phyloP scores from a whole-genome alignment of 1,140 invertebrate species.

The Lasioglossum baleicum region DNA sequence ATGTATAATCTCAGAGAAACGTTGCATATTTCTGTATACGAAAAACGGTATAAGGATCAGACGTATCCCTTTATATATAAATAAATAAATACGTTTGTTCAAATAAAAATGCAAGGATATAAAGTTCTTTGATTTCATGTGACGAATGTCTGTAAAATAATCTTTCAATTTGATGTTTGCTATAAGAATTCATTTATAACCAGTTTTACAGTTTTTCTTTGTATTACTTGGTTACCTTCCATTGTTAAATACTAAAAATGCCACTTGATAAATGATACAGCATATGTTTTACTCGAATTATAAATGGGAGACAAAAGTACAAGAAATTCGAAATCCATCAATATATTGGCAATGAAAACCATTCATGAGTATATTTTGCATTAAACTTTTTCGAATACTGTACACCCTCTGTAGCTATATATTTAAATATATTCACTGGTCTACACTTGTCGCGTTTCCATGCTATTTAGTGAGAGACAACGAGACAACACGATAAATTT shows the following conservation, averaged over 20 bases:
- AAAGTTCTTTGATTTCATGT: conserved; percentile 19
- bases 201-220: conserved; percentile 20
- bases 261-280: conserved; percentile 27
- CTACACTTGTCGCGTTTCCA: too few relatives aligned
- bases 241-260: conserved; percentile 43
- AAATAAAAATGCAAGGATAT: conserved; percentile 7
- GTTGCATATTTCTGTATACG: conserved; percentile 9
- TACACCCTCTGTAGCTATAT: too few relatives aligned
- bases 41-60: neutral
- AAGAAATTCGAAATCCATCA: too few relatives aligned
- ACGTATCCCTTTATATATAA: conserved; percentile 16
- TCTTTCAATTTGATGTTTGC: conserved; percentile 26
- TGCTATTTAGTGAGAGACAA: too few relatives aligned
- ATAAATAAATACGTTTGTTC: conserved; percentile 18
- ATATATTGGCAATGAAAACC: too few relatives aligned
- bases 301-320: too few relatives aligned
- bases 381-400: too few relatives aligned
- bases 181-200: conserved; percentile 8
- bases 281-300: conserved; percentile 18
- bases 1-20: neutral
- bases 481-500: too few relatives aligned
- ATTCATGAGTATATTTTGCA: too few relatives aligned
- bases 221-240: conserved; percentile 22
- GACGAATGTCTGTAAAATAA: conserved; percentile 10
- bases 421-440: too few relatives aligned